Base-by-base conservation (phyloP, 2,888 invertebrate genomes). In the Tanypteryx hageni region DNA sequence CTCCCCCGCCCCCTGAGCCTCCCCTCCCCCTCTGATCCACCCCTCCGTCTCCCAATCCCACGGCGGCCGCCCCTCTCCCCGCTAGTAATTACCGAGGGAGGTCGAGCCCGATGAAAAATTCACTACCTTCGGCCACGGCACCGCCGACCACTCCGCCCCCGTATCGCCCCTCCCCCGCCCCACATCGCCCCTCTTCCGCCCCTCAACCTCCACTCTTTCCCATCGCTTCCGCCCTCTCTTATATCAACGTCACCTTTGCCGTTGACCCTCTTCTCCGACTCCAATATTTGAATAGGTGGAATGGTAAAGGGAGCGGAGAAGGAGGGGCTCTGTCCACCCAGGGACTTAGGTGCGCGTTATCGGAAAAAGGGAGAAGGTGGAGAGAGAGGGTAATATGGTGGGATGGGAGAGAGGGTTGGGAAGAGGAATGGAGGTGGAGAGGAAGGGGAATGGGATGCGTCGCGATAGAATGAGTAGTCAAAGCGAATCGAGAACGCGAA, bases 81-180 rank as follows among this genome's bases (percentile, higher is more conserved):
- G 64, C 64, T 27, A 61, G 89, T 89, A 89, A 89, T 89, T 89
- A 89, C 89, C 64, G 64, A 64, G 89, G 89, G 64, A 89, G 89
- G 89, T 89, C 64, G 89, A 68, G 64, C 44, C 64, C 89, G 89
- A 89, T 89, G 89, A 89, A 89, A 89, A 89, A 89, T 89, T 89
- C 89, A 89, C 89, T 64, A 64, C 89, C 61, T 64, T 68, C 44
- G 64, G 64, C 64, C 89, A 64, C 59, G 59, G 86, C 13, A 59
- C 27, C 86, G 57, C 58, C 11, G 57, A 10, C 18, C 59, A 56
- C 86, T 85, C 59, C 59, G 44, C 59, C 58, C 57, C 22, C 86
- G 27, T n/a, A n/a, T n/a, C 10, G 57, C 83, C 83, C 83, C 18
- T 56, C 57, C n/a, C 56, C 83, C 57, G 44, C 44, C n/a, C 14